A percentile compares a stretch with the other conserved stretches of the same genome.
These are phyloP conservation scores for Chlamydotis undulata DNA, from an alignment of 2,113 vertebrate species.

Conservation along the genomic window DNA sequence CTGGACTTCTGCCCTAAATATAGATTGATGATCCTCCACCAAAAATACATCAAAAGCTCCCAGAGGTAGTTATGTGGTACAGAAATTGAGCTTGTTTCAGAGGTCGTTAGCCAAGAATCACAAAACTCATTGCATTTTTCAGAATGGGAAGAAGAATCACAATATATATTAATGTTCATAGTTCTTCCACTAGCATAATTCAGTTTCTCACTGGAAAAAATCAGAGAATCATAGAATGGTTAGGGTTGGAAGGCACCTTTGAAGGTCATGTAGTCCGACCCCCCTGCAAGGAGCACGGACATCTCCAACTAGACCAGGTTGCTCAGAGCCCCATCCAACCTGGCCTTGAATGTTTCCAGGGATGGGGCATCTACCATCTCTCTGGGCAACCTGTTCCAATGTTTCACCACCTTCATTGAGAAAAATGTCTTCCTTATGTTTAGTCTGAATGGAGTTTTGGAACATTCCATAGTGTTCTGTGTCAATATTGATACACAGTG, in stretches of 20 bases:
- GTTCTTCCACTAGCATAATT: neutral
- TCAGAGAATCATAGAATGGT: too few species aligned
- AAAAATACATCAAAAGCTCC: neutral
- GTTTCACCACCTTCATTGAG: rapidly evolving
- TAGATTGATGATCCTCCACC: neutral
- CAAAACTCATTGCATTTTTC: neutral
- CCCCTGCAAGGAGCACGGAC: too few species aligned
- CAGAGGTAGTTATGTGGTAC: neutral
- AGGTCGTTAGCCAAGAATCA: neutral
- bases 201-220: neutral
- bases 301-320: neutral
- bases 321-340: rapidly evolving
- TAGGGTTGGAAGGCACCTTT: too few species aligned
- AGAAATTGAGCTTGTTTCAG: neutral
- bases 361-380: neutral
- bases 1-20: neutral
- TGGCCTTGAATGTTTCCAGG: neutral
- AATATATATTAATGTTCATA: neutral
- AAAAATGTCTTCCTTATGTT: neutral
- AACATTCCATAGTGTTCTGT: neutral
- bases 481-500: neutral
- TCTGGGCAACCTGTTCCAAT: neutral
- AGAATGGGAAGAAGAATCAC: neutral
- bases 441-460: neutral
- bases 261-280: neutral